Conservation (phyloP, 2,888 invertebrate species). For the Mythimna vitellina region DNA sequence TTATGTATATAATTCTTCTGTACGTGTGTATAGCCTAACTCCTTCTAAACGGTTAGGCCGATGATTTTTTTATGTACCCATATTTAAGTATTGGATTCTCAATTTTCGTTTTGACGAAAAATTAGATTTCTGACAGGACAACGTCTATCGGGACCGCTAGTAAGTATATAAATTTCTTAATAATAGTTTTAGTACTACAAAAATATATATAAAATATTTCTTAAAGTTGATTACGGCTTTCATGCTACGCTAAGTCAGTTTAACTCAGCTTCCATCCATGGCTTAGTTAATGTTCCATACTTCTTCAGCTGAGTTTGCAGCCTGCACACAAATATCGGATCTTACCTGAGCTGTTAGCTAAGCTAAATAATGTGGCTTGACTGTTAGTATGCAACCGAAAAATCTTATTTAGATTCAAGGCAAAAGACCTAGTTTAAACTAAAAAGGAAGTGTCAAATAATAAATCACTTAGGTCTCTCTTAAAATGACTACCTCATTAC, state of each 20-base stretch:
- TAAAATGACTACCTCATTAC: slow-evolving; percentile 8
- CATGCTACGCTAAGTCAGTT: too few species aligned
- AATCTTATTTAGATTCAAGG: background rate
- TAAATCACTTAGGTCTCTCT: slow-evolving; percentile 7
- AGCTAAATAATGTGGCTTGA: background rate
- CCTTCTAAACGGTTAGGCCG: too few species aligned
- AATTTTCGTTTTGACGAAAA: too few species aligned
- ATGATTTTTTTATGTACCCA: too few species aligned
- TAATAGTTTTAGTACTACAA: too few species aligned
- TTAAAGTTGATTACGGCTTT: background rate
- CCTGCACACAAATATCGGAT: background rate
- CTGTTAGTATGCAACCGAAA: background rate
- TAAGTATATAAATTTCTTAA: too few species aligned
- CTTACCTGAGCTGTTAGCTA: background rate
- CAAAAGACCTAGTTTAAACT: background rate
- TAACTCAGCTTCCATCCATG: too few species aligned
- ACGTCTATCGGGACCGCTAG: too few species aligned
- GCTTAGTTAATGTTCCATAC: background rate
- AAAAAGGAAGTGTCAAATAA: slow-evolving; percentile 16
- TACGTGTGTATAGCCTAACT: too few species aligned
- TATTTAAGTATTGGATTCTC: too few species aligned
- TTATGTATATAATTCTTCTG: too few species aligned
- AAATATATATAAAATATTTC: background rate
- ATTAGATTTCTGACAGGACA: too few species aligned
- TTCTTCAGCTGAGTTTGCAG: background rate